Conservation (phyloP, 2,113 vertebrate genomes). For the Mirounga angustirostris region DNA sequence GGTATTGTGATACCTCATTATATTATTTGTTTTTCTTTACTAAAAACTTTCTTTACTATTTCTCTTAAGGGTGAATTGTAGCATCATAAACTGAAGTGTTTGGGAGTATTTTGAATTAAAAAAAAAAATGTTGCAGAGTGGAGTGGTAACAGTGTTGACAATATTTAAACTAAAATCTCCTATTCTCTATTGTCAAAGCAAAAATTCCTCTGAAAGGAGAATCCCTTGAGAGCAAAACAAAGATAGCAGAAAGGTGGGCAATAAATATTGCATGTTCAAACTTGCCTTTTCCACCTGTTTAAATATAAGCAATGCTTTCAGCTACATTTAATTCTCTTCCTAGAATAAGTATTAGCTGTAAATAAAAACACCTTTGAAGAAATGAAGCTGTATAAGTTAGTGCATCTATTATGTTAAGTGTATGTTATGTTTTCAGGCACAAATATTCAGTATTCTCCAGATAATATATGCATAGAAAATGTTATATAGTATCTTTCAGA, state of each 20-base stretch:
- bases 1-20: not conserved
- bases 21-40: not conserved
- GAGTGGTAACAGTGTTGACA: not conserved
- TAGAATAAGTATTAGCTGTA: not conserved
- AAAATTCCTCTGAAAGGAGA: not conserved
- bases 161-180: not conserved
- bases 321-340: not conserved
- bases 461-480: not conserved
- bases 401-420: not conserved
- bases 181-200: not conserved
- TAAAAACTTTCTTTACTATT: not conserved
- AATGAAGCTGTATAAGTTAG: not conserved
- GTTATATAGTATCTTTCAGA: not conserved
- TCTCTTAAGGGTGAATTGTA: not conserved
- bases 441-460: not conserved
- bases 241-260: not conserved
- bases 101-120: not conserved
- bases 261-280: not conserved
- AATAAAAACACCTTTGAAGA: not conserved
- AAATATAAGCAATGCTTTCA: not conserved
- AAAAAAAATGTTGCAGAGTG: not conserved
- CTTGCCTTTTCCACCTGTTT: not conserved
- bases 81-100: not conserved
- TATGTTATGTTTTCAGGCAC: not conserved
- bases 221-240: not conserved